A percentile compares a stretch with the other conserved stretches of the same genome.
These are phyloP conservation scores for Peromyscus leucopus DNA, from an alignment of 2,113 vertebrate genomes.

Conservation along the genomic window DNA sequence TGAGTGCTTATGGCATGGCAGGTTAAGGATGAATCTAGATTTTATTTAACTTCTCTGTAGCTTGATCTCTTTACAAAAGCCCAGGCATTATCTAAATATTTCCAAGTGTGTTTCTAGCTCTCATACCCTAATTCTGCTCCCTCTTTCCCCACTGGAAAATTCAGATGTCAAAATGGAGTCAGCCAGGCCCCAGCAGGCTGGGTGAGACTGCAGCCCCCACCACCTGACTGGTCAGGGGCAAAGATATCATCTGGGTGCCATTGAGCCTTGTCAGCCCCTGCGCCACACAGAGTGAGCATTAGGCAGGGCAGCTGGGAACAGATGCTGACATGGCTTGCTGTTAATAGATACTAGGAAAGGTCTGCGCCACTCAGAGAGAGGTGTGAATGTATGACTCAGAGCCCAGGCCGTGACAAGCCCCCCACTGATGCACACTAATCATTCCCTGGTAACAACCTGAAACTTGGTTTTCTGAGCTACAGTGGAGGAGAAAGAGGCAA, in stretches of 20 bases:
- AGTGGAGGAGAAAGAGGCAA: background rate
- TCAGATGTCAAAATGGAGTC: background rate
- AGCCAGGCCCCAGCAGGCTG: background rate
- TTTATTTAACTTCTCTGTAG: background rate
- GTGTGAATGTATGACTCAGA: slow-evolving; percentile 33
- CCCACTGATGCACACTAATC: background rate
- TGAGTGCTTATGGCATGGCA: background rate
- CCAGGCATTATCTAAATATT: background rate
- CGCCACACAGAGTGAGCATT: background rate
- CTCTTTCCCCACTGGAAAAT: background rate
- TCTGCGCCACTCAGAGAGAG: slow-evolving; percentile 49
- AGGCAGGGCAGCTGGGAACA: slow-evolving; percentile 15
- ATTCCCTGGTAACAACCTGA: background rate
- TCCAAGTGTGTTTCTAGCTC: background rate
- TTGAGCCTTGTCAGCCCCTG: background rate
- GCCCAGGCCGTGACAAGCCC: slow-evolving; percentile 6
- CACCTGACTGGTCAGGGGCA: background rate
- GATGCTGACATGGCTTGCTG: slow-evolving; percentile 28
- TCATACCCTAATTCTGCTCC: background rate
- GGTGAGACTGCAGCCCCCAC: background rate
- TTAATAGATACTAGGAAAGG: slow-evolving; percentile 55
- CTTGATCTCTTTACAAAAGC: background rate
- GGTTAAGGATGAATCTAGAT: background rate
- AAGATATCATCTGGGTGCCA: background rate
- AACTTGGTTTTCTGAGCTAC: background rate